Evolutionary conservation across 1,140 invertebrate genomes (phyloP), one percentile per base, ranked within the genome.

Genomic region (Acromyrmex charruanus): DNA sequence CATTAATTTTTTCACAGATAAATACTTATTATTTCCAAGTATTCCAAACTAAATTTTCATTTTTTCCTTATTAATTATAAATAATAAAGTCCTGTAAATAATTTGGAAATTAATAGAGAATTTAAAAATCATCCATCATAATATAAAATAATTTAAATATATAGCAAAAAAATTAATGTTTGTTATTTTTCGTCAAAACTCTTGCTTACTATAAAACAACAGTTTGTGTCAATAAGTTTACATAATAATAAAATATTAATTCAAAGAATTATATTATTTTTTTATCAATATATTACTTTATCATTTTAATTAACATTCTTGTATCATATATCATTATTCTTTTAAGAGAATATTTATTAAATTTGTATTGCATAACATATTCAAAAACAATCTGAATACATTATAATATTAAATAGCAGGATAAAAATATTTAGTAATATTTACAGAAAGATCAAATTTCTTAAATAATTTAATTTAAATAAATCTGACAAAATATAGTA

Each of bases 401-500:
- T 31, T 31, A 35, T 49, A 35, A 39, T 21, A 18, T 18, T 66
- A 66, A 59, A 53, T 66, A 65, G 18, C 5, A 69, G 66, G n/a
- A 72, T 28, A 35, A 21, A 68, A 74, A 51, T 53, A 87, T 35
- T 35, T 35, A 61, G 16, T 12, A 44, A 12, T 66, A 16, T 66
- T 53, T 31, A 31, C 16, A 74, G 1, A 39, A n/a, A n/a, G 12
- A 53, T 53, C 14, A 51, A 31, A 58, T 75, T n/a, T 14, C 51
- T n/a, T 58, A 65, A 49, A 39, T 65, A 53, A 51, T 66, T 79
- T 85, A 44, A 85, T 85, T 25, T 79, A 65, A 7, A 49, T 71
- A 58, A 66, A 16, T 79, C 9, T 79, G 31, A 85, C 31, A 53
- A 85, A 66, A 85, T 59, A 10, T 58, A 25, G 44, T 82, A 61